A percentile compares a stretch with the other conserved stretches of the same genome.
Conservation (phyloP, 2,113 vertebrate species). For the Shinisaurus crocodilurus region DNA sequence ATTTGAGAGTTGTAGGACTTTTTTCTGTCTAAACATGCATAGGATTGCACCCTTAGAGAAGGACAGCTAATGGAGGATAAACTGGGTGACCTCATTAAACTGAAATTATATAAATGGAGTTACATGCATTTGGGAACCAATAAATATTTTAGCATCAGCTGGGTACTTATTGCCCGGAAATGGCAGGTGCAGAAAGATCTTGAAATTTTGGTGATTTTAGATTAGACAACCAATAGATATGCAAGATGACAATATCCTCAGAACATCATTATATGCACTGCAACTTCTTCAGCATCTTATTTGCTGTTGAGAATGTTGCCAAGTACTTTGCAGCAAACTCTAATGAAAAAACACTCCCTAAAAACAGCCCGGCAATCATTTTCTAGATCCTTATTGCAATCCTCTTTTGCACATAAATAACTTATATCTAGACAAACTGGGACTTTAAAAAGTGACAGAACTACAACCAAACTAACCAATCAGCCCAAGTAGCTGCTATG, state of each 20-base stretch:
- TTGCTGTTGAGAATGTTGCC: slow-evolving; percentile 1
- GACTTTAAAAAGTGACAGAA: not conserved
- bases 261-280: not conserved
- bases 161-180: not conserved
- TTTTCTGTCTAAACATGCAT: too few relatives aligned
- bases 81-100: too few relatives aligned
- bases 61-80: not conserved
- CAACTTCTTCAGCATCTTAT: slow-evolving; percentile 33
- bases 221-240: not conserved
- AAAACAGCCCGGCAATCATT: slow-evolving; percentile 13
- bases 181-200: not conserved
- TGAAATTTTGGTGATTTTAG: slow-evolving; percentile 14
- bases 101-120: not conserved
- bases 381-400: not conserved
- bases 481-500: not conserved
- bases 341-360: not conserved
- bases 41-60: not conserved
- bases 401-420: not conserved
- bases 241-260: not conserved
- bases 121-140: not conserved
- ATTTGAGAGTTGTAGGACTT: too few relatives aligned
- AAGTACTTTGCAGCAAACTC: not conserved
- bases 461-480: not conserved
- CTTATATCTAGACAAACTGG: slow-evolving; percentile 16
- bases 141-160: not conserved